These are phyloP conservation scores for Drosophila monieri DNA, from an alignment of 2,888 invertebrate genomes.

Conservation along the genomic window DNA sequence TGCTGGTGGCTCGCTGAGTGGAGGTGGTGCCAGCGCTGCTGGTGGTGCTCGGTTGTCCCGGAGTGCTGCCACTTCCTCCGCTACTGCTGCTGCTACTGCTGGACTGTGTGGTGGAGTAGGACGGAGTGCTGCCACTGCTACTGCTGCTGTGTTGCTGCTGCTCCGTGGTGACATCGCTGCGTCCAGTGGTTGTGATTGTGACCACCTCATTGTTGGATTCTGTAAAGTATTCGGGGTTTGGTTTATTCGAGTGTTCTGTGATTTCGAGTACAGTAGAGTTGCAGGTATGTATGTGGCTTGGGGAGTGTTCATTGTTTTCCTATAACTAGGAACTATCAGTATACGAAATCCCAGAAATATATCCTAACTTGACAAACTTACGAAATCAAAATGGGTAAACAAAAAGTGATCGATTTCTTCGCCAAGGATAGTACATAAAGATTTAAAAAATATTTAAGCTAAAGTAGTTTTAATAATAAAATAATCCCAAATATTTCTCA, in stretches of 20 bases:
- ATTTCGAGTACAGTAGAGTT: conserved; percentile 15
- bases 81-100: conserved; percentile 55
- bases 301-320: conserved; percentile 10
- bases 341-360: background rate
- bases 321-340: background rate
- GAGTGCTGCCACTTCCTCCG: conserved; percentile 43
- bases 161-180: conserved; percentile 84
- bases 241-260: conserved; percentile 40
- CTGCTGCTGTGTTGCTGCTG: conserved; percentile 84
- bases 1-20: conserved; percentile 59
- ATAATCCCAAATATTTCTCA: too few relatives aligned
- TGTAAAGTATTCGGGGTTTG: conserved; percentile 62
- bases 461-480: background rate
- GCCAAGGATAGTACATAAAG: background rate
- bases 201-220: conserved; percentile 77
- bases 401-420: background rate
- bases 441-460: too few relatives aligned
- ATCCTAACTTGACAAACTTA: background rate
- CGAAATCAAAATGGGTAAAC: background rate
- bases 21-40: conserved; percentile 52
- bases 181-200: conserved; percentile 75
- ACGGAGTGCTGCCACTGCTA: conserved; percentile 65
- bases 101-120: conserved; percentile 67
- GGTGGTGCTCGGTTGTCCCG: conserved; percentile 50
- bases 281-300: conserved; percentile 3